Conservation (phyloP, 1,140 invertebrate species). For the Drosophila trapezifrons region DNA sequence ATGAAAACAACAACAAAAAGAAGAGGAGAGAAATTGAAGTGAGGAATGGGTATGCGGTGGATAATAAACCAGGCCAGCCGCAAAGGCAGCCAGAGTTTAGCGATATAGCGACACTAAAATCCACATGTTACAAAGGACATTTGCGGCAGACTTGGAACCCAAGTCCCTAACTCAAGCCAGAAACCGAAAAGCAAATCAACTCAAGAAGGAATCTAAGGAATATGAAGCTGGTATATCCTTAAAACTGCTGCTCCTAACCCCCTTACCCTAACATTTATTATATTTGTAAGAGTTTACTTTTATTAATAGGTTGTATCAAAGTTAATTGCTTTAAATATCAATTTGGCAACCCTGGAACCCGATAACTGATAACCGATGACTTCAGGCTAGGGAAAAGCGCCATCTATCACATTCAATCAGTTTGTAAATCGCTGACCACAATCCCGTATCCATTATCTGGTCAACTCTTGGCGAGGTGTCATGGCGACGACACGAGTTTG, state of each 20-base stretch:
- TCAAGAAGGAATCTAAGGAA: not conserved
- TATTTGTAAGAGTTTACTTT: not conserved
- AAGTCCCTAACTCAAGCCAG: not conserved
- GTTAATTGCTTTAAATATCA: not conserved
- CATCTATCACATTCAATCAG: slow-evolving; percentile 19
- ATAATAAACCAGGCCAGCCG: slow-evolving; percentile 68
- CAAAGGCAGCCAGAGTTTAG: slow-evolving; percentile 28
- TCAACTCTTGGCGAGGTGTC: not conserved
- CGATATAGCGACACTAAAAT: slow-evolving; percentile 68
- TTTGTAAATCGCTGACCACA: slow-evolving; percentile 11
- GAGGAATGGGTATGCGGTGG: slow-evolving; percentile 19
- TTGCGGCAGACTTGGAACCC: slow-evolving; percentile 25
- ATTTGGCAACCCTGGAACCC: not conserved
- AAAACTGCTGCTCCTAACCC: too few relatives aligned
- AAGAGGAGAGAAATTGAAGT: not conserved
- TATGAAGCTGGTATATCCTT: too few relatives aligned
- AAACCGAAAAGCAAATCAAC: not conserved
- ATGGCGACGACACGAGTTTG: slow-evolving; percentile 32
- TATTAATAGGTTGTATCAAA: not conserved
- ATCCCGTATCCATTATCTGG: slow-evolving; percentile 13
- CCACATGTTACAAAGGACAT: slow-evolving; percentile 68
- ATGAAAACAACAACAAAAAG: slow-evolving; percentile 17
- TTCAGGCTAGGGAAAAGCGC: not conserved
- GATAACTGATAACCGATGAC: not conserved
- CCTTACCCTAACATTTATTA: not conserved